These are phyloP conservation scores for Chelonus insularis DNA, from an alignment of 1,140 invertebrate genomes.

Conservation along the genomic window DNA sequence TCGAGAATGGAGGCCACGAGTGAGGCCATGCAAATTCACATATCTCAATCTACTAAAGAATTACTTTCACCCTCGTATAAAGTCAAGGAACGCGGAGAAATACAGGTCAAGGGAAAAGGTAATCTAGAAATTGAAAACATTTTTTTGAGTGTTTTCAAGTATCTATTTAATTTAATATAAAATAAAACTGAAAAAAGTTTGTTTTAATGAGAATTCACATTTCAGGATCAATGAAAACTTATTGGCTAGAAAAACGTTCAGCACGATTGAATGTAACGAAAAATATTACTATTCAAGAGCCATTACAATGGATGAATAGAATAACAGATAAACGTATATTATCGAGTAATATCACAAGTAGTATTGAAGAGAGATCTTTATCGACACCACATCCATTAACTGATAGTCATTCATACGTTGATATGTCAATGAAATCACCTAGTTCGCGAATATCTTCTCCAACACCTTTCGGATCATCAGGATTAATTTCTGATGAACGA, in stretches of 20 bases:
- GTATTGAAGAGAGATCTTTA: conserved; percentile 18
- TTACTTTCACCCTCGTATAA: conserved; percentile 76
- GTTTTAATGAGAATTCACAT: no score
- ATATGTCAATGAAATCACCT: conserved; percentile 31
- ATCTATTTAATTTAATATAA: no score
- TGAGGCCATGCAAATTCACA: conserved; percentile 91
- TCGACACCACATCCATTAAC: conserved; percentile 24
- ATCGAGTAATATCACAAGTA: not conserved
- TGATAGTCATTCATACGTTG: not conserved
- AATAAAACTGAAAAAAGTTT: no score
- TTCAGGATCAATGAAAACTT: conserved; percentile 89
- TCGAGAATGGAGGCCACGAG: conserved; percentile 91
- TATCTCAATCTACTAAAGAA: conserved; percentile 84
- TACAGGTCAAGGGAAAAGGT: conserved; percentile 85
- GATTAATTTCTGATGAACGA: conserved; percentile 59
- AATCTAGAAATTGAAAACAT: not conserved
- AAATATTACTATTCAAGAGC: conserved; percentile 47
- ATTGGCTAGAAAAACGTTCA: conserved; percentile 79
- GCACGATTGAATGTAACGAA: conserved; percentile 62
- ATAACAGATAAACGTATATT: conserved; percentile 42
- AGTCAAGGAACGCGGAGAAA: conserved; percentile 79
- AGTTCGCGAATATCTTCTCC: conserved; percentile 43
- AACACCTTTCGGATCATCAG: conserved; percentile 43
- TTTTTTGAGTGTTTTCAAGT: not conserved
- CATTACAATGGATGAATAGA: conserved; percentile 53